phyloP scores from a whole-genome alignment of 2,888 invertebrate genomes.

The Apocheima hispidaria region DNA sequence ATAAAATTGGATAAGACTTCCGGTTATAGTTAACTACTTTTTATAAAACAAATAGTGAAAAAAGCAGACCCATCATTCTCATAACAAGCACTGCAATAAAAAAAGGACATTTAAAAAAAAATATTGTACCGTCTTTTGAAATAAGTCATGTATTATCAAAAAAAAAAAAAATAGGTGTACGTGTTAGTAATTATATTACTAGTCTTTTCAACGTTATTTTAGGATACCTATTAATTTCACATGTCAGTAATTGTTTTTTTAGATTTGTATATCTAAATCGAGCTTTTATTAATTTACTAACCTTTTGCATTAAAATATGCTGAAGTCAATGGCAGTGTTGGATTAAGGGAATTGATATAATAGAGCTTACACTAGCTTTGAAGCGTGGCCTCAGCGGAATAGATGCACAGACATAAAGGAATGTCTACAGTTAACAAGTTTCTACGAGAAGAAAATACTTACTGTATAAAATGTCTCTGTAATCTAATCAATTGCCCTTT shows the following conservation, averaged over 20 bases:
- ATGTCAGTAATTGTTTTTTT: background rate
- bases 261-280: background rate
- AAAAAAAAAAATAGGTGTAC: no score
- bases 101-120: no score
- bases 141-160: no score
- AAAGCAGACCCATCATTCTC: no score
- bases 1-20: background rate
- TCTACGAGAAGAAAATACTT: background rate
- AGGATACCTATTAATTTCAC: no score
- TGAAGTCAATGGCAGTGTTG: constrained; percentile 18
- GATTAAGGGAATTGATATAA: constrained; percentile 37
- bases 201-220: no score
- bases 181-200: no score
- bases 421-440: constrained; percentile 1
- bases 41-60: no score
- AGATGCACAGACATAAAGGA: constrained; percentile 9
- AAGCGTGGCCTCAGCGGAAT: background rate
- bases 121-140: no score
- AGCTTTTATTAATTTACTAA: constrained; percentile 2
- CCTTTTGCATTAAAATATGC: background rate
- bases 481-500: background rate
- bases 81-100: no score
- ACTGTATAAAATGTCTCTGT: background rate
- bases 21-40: background rate
- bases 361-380: constrained; percentile 14